A percentile compares a stretch with the other conserved stretches of the same genome.
Conservation (phyloP, 1,140 invertebrate species). For the Homarus americanus region DNA sequence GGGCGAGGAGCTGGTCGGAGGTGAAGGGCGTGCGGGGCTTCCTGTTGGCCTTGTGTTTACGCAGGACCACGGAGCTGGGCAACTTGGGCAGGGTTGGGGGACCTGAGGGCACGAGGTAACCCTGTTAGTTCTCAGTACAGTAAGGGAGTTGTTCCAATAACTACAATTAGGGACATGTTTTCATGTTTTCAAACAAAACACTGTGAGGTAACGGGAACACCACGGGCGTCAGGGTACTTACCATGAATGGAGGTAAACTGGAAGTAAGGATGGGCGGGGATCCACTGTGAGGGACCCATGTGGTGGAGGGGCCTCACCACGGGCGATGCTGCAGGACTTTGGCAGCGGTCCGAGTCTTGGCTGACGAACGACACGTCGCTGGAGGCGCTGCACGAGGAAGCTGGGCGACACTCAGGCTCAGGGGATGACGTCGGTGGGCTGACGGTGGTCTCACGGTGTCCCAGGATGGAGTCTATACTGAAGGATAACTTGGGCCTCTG, state of each 20-base stretch:
- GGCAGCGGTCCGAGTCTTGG: slow-evolving; percentile 55
- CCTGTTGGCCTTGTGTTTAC: slow-evolving; percentile 56
- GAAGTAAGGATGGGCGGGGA: slow-evolving; percentile 57
- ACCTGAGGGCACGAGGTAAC: not conserved
- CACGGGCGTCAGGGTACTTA: not conserved
- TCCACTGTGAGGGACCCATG: slow-evolving; percentile 48
- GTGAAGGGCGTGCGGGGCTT: slow-evolving; percentile 60
- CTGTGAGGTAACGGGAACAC: too few relatives aligned
- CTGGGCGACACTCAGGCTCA: slow-evolving; percentile 42
- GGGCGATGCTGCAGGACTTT: slow-evolving; percentile 38
- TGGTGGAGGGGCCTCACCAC: not conserved
- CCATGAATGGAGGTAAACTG: slow-evolving; percentile 35
- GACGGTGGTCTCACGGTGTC: slow-evolving; percentile 7
- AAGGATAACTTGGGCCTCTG: slow-evolving; percentile 54
- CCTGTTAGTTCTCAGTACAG: not conserved
- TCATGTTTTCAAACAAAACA: too few relatives aligned
- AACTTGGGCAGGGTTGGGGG: slow-evolving; percentile 32
- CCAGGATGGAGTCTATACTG: slow-evolving; percentile 65
- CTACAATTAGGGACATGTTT: not conserved
- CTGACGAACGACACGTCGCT: slow-evolving; percentile 59
- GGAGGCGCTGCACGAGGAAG: slow-evolving; percentile 44
- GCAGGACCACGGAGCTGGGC: slow-evolving; percentile 46
- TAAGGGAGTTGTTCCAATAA: not conserved
- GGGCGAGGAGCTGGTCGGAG: slow-evolving; percentile 48
- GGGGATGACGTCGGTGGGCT: slow-evolving; percentile 5